Evolutionary conservation across 92 coral and sea anemone genomes (phyloP).

Genomic region (Desmophyllum pertusum): DNA sequence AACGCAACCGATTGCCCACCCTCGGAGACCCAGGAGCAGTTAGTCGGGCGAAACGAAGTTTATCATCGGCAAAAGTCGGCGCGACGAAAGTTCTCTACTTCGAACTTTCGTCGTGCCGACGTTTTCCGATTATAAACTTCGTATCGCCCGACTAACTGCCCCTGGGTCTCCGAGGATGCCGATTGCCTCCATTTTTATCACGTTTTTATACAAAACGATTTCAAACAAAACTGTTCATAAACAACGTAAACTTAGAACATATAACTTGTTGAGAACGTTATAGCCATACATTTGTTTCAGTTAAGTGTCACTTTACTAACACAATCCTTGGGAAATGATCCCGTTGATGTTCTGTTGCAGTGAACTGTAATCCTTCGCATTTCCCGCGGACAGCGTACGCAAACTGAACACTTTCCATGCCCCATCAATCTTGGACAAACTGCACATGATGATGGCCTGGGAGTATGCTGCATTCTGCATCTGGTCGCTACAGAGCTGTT

Average conservation of each 20-base stretch:
- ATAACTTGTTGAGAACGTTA: too few species aligned
- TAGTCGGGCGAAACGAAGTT: too few species aligned
- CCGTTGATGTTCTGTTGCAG: conserved; percentile 56
- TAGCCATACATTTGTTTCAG: neutral
- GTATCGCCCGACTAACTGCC: too few species aligned
- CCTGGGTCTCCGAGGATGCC: too few species aligned
- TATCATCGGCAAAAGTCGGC: too few species aligned
- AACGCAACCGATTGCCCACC: too few species aligned
- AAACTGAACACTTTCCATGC: conserved; percentile 91
- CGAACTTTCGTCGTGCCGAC: too few species aligned
- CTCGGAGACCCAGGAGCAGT: too few species aligned
- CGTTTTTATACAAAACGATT: too few species aligned
- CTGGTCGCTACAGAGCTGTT: conserved; percentile 87
- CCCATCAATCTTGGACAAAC: conserved; percentile 76
- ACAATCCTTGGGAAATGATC: conserved; percentile 61
- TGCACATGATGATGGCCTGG: conserved; percentile 96
- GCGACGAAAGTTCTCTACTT: too few species aligned
- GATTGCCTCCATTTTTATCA: too few species aligned
- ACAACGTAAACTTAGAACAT: neutral
- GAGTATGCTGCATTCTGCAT: conserved; percentile 92
- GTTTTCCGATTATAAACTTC: too few species aligned
- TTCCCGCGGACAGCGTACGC: conserved; percentile 77
- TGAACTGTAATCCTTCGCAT: conserved; percentile 76
- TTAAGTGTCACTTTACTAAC: neutral
- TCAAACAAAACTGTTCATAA: neutral